Base-by-base conservation (phyloP, 2,797 vertebrate genomes). In the Gadopsis marmoratus region DNA sequence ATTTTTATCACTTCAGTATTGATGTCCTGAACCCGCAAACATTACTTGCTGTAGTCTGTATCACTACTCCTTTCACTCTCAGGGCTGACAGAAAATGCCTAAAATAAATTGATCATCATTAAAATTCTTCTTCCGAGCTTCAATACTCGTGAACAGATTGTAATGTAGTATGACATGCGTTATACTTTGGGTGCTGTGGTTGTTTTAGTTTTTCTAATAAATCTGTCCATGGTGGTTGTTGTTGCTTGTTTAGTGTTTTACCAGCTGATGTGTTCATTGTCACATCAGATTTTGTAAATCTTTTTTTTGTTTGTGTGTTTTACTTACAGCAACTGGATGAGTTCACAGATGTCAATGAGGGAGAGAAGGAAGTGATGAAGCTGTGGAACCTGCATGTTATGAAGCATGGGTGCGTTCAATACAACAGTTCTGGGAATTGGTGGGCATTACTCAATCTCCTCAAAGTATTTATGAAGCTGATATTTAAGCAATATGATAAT, bases 291-390 rank as follows among this genome's bases (percentile, higher is more conserved):
- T 43, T 29, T 62, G 16, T 19, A 7, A 4, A 0, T 2, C 4
- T 29, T 41, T 43, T 10, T 7, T 33, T 21, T 35, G 21, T 23
- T 47, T 65, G n/a, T n/a, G n/a, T 37, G 33, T 33, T 16, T 7
- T 7, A 0, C 13, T 56, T 92, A 7, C 90, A 99, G 98, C 98
- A 99, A 99, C 97, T 99, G 88, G 98, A 99, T 87, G 98, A 99
- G 91, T 99, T 99, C 94, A 99, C 97, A 13, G 98, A 99, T 76
- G 98, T 99, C 81, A 99, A 99, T 66, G 98, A 99, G 92, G 98
- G 98, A 78, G 98, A 99, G 92, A 99, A 99, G 82, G 98, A 99
- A 94, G 97, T 99, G 83, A 99, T 99, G 98, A 99, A 99, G 93
- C 94, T 99, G 77, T 99, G 98, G 98, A 99, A 99, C 93, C 96